Evolutionary conservation across 1,140 invertebrate genomes (phyloP).

Genomic region (Capitella teleta): DNA sequence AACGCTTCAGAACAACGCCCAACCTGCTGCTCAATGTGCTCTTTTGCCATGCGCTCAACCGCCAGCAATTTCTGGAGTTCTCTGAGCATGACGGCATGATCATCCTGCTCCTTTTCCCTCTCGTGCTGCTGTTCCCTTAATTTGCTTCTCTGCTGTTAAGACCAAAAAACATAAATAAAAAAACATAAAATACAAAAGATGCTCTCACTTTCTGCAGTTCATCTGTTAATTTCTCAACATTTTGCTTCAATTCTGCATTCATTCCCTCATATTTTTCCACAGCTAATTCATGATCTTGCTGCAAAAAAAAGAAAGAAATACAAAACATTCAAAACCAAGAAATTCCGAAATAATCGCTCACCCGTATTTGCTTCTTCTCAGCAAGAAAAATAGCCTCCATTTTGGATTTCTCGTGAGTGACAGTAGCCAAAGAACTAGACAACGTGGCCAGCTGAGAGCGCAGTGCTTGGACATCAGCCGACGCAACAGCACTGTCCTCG

Average conservation of each 20-base stretch:
- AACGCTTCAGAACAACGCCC: slow-evolving; percentile 24
- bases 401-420: slow-evolving; percentile 67
- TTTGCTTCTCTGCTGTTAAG: neutral
- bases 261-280: too few relatives aligned
- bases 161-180: too few relatives aligned
- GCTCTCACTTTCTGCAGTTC: too few relatives aligned
- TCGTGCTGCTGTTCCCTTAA: slow-evolving; percentile 56
- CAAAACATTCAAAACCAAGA: too few relatives aligned
- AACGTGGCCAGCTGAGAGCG: slow-evolving; percentile 51
- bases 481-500: too few relatives aligned
- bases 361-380: slow-evolving; percentile 61
- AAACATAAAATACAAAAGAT: too few relatives aligned
- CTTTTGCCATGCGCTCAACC: slow-evolving; percentile 51
- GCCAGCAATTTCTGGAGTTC: slow-evolving; percentile 55
- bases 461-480: neutral
- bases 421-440: slow-evolving; percentile 61
- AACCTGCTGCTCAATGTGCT: slow-evolving; percentile 50
- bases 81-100: slow-evolving; percentile 58
- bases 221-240: too few relatives aligned
- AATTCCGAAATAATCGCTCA: slow-evolving; percentile 15
- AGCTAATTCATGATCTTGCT: too few relatives aligned
- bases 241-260: too few relatives aligned
- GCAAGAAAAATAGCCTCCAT: slow-evolving; percentile 70
- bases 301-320: too few relatives aligned
- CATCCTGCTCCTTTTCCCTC: slow-evolving; percentile 62